A percentile compares a stretch with the other conserved stretches of the same genome.
Evolutionary conservation across 1,140 invertebrate species (phyloP).

Genomic region (Lepidostoma basale): DNA sequence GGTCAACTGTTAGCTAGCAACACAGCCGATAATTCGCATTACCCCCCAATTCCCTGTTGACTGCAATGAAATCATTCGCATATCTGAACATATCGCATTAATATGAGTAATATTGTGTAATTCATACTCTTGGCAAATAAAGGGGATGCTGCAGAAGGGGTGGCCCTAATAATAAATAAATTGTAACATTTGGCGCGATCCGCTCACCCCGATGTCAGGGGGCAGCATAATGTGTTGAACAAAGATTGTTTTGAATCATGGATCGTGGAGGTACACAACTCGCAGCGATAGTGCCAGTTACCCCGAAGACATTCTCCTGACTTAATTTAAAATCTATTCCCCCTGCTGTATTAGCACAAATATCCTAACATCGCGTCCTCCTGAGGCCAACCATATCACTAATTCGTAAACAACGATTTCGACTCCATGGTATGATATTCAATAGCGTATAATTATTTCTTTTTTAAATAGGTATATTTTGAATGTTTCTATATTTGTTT

Average conservation of each 20-base stretch:
- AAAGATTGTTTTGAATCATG: constrained; percentile 17
- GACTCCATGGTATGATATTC: no score
- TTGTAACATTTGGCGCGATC: constrained; percentile 22
- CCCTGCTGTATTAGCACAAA: no score
- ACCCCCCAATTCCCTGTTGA: not conserved
- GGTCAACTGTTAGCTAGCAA: no score
- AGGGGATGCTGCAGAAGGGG: constrained; percentile 1
- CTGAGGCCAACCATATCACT: no score
- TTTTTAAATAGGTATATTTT: no score
- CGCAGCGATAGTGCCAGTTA: not conserved
- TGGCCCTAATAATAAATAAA: constrained; percentile 27
- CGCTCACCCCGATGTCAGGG: not conserved
- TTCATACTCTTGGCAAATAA: constrained; percentile 21
- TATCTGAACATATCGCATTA: constrained; percentile 21
- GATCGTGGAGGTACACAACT: not conserved
- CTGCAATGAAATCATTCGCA: constrained; percentile 18
- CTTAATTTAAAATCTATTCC: constrained; percentile 15
- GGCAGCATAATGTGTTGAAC: constrained; percentile 12
- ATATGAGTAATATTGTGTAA: constrained; percentile 31
- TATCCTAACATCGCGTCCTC: no score
- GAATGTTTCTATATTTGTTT: no score
- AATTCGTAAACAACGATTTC: no score
- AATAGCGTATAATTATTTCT: no score
- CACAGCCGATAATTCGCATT: no score
- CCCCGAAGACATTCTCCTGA: constrained; percentile 27